These are phyloP conservation scores for Teleogryllus occipitalis DNA, from an alignment of 1,140 invertebrate genomes.

Conservation along the genomic window DNA sequence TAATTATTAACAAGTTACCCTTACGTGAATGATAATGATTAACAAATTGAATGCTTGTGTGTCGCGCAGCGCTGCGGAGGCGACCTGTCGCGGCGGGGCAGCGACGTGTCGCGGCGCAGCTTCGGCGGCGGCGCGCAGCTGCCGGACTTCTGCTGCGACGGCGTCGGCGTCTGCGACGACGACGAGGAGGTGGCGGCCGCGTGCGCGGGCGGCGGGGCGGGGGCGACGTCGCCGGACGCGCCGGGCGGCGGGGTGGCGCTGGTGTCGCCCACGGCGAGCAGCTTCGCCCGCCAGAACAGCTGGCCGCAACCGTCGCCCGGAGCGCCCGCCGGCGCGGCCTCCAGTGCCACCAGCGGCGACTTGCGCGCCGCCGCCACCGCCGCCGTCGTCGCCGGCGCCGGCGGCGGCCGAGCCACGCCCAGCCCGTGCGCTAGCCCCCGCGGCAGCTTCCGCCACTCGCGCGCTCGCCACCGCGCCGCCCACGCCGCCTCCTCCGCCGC, in stretches of 20 bases:
- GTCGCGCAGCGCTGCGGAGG: no score
- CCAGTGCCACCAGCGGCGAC: slow-evolving; percentile 36
- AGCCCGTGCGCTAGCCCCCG: slow-evolving; percentile 36
- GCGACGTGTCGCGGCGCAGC: no score
- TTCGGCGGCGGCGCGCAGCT: no score
- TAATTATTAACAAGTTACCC: no score
- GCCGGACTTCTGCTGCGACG: no score
- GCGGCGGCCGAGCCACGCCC: slow-evolving; percentile 33
- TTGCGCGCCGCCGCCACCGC: slow-evolving; percentile 38
- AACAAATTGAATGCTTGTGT: no score
- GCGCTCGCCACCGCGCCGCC: slow-evolving; percentile 10
- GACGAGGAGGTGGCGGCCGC: no score
- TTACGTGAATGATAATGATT: no score
- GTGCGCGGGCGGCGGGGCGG: background rate
- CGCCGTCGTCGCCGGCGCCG: slow-evolving; percentile 36
- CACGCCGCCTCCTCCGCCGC: background rate
- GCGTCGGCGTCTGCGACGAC: no score
- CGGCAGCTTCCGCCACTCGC: background rate
- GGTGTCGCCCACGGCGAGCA: slow-evolving; percentile 9
- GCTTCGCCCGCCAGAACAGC: background rate
- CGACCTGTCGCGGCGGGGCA: no score
- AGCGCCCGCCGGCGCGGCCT: no score
- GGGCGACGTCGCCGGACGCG: no score
- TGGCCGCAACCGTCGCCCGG: background rate
- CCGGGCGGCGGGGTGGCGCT: background rate